Base-by-base conservation (phyloP, 2,113 vertebrate genomes). In the Channa argus region DNA sequence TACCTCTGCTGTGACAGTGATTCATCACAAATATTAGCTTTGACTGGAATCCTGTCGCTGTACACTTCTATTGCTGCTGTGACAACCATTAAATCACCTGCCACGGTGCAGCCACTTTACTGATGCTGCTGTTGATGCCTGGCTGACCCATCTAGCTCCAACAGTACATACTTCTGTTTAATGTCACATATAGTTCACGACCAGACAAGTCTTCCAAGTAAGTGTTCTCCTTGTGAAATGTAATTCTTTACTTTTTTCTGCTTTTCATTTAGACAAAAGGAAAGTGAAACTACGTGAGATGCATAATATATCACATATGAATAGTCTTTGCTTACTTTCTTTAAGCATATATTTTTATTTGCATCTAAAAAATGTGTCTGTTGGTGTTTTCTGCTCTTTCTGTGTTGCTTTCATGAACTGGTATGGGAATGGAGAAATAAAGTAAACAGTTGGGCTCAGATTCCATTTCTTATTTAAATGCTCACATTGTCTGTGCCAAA, bases 81-180 rank as follows among this genome's bases (percentile, higher is more conserved):
- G 91, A 92, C 90, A 91, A 88, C 87, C 86, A 86, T 91, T 92
- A 91, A 91, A 91, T 92, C 91, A 91, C 90, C 90, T 92, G 90
- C 85, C 89, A 91, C 53, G 7, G 71, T 74, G 71, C 62, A 77
- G 82, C 79, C 80, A 70, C 83, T 85, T 84, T 83, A 74, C 83
- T 85, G 88, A 86, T 86, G 86, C 79, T 10, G 52, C 86, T 53
- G 73, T 56, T 85, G 82, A 84, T 79, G 79, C 86, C 81, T 74
- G 80, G 70, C 79, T 73, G 82, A 87, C 79, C 83, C 36, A 37
- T 72, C 83, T 15, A 44, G 80, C 74, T 77, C 58, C 65, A 36
- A 41, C 80, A 60, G 59, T 37, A 46, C 80, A 71, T 49, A 71
- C 80, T 56, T 82, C 78, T 89, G 82, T 50, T 87, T 80, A 71